phyloP scores from a whole-genome alignment of 1,140 invertebrate species.

The Papilio dardanus region DNA sequence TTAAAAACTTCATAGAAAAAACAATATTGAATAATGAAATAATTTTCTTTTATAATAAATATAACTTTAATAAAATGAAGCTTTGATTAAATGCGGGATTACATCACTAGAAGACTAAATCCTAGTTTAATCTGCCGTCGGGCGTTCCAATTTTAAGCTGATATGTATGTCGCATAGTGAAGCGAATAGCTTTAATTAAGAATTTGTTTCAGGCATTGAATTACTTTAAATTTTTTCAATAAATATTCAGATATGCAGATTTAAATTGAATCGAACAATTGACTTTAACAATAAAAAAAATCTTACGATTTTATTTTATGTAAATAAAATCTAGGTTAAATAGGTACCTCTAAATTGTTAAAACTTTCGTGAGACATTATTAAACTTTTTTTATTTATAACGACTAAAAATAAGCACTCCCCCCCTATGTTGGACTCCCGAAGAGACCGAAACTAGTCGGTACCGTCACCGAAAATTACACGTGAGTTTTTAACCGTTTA shows the following conservation, averaged over 20 bases:
- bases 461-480: too few species aligned
- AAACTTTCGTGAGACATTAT: too few species aligned
- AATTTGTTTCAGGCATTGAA: background rate
- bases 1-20: too few species aligned
- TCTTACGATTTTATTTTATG: too few species aligned
- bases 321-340: too few species aligned
- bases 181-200: conserved; percentile 1
- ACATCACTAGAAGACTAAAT: background rate
- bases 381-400: too few species aligned
- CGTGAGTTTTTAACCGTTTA: too few species aligned
- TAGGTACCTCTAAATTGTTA: too few species aligned
- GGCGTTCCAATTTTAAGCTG: conserved; percentile 5
- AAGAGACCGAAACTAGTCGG: too few species aligned
- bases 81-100: conserved; percentile 1
- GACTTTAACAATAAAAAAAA: background rate
- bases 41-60: background rate
- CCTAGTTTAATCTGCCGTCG: background rate
- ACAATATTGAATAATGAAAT: too few species aligned
- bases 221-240: background rate
- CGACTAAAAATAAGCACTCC: too few species aligned
- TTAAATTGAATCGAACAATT: background rate
- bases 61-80: background rate
- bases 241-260: background rate
- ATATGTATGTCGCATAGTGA: background rate
- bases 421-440: too few species aligned